phyloP scores from a whole-genome alignment of 1,140 invertebrate genomes.

The Calliopsis andreniformis region DNA sequence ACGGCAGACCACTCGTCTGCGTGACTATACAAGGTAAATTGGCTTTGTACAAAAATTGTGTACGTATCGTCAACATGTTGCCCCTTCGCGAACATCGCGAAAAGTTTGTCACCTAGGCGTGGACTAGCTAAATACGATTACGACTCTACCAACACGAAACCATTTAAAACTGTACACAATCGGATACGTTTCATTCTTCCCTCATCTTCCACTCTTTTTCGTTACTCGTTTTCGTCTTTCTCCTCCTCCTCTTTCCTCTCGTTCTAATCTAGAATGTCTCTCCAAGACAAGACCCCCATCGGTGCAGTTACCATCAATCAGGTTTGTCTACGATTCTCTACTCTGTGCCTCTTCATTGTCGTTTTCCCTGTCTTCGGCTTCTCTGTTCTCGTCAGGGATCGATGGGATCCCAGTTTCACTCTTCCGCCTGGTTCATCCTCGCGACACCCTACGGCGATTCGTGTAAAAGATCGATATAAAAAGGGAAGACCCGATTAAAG shows the following conservation, averaged over 20 bases:
- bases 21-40: slow-evolving; percentile 20
- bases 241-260: not conserved
- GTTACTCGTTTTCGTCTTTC: slow-evolving; percentile 9
- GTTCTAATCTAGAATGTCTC: slow-evolving; percentile 46
- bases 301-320: slow-evolving; percentile 1
- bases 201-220: too few relatives aligned
- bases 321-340: slow-evolving; percentile 22
- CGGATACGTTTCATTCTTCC: slow-evolving; percentile 56
- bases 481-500: slow-evolving; percentile 68
- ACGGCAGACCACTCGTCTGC: not conserved
- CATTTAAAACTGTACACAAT: slow-evolving; percentile 68
- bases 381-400: too few relatives aligned
- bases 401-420: not conserved
- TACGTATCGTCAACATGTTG: slow-evolving; percentile 21
- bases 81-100: slow-evolving; percentile 36
- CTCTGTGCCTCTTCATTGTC: not conserved
- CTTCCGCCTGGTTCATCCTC: not conserved
- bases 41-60: slow-evolving; percentile 30
- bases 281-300: slow-evolving; percentile 47
- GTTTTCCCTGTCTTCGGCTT: not conserved
- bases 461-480: slow-evolving; percentile 67
- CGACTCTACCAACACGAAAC: slow-evolving; percentile 71
- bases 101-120: slow-evolving; percentile 64
- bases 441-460: slow-evolving; percentile 38
- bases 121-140: slow-evolving; percentile 78